phyloP scores from a whole-genome alignment of 2,113 vertebrate species.

The Miniopterus natalensis region DNA sequence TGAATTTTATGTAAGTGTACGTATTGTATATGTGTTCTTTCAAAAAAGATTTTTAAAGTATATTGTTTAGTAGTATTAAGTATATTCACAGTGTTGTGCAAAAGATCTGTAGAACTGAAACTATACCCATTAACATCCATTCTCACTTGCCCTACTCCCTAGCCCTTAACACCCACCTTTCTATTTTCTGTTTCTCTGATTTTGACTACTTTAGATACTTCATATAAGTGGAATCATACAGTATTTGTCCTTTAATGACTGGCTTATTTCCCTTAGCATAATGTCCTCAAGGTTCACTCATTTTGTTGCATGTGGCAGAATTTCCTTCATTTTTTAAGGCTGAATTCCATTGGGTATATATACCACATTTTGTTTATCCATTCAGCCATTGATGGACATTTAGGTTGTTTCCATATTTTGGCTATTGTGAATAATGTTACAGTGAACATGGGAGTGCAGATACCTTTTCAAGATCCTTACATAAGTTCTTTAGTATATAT shows the following conservation, averaged over 20 bases:
- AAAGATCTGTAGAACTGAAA: neutral
- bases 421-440: neutral
- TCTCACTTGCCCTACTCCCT: neutral
- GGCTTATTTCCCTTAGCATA: neutral
- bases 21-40: neutral
- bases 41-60: neutral
- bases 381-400: neutral
- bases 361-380: neutral
- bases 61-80: neutral
- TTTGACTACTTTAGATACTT: conserved; percentile 37
- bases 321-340: neutral
- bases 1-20: conserved; percentile 35
- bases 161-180: neutral
- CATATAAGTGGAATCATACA: neutral
- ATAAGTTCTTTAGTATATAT: conserved; percentile 1
- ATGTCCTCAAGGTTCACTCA: neutral
- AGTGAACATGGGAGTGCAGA: neutral
- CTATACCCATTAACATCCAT: neutral
- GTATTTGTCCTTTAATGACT: neutral
- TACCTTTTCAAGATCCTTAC: conserved; percentile 15
- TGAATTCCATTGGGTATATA: neutral
- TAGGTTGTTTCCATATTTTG: neutral
- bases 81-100: neutral
- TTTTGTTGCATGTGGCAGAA: neutral
- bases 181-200: conserved; percentile 3